A percentile compares a stretch with the other conserved stretches of the same genome.
Conservation (phyloP, 2,797 vertebrate species). For the Mormyrus hasselquistii region DNA sequence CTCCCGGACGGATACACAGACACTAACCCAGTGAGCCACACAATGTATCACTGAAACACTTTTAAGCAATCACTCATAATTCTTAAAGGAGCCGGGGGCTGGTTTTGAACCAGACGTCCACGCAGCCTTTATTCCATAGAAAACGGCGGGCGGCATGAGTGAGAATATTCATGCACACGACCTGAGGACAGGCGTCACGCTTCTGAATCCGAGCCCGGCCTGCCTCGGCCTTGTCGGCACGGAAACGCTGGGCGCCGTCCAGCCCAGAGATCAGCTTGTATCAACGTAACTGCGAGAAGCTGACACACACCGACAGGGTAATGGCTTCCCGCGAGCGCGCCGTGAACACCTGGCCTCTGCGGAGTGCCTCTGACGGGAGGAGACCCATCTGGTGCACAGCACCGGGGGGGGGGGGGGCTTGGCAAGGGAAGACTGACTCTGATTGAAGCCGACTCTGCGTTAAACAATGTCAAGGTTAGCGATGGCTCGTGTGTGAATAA, state of each 20-base stretch:
- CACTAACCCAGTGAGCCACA: not conserved
- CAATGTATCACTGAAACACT: not conserved
- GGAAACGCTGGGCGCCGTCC: slow-evolving; percentile 28
- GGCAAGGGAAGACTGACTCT: not conserved
- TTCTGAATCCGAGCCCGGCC: not conserved
- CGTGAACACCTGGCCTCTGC: slow-evolving; percentile 32
- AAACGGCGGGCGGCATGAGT: not conserved
- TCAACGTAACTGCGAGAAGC: slow-evolving; percentile 23
- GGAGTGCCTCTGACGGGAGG: slow-evolving; percentile 19
- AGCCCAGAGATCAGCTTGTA: slow-evolving; percentile 32
- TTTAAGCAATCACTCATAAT: not conserved
- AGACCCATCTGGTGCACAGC: slow-evolving; percentile 31
- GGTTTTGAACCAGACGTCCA: not conserved
- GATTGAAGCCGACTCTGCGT: slow-evolving; percentile 15
- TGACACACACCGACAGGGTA: slow-evolving; percentile 31
- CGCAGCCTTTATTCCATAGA: not conserved
- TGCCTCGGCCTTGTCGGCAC: slow-evolving; percentile 8
- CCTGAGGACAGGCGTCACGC: not conserved
- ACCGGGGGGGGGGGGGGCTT: not conserved
- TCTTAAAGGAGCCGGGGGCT: not conserved
- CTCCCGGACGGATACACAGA: not conserved
- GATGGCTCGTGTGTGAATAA: not conserved
- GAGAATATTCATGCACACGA: not conserved
- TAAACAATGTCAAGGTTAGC: slow-evolving; percentile 31
- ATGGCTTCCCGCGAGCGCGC: slow-evolving; percentile 36